A percentile compares a stretch with the other conserved stretches of the same genome.
These are phyloP conservation scores for Eubasilissa splendida DNA, from an alignment of 2,888 invertebrate species.

Conservation along the genomic window DNA sequence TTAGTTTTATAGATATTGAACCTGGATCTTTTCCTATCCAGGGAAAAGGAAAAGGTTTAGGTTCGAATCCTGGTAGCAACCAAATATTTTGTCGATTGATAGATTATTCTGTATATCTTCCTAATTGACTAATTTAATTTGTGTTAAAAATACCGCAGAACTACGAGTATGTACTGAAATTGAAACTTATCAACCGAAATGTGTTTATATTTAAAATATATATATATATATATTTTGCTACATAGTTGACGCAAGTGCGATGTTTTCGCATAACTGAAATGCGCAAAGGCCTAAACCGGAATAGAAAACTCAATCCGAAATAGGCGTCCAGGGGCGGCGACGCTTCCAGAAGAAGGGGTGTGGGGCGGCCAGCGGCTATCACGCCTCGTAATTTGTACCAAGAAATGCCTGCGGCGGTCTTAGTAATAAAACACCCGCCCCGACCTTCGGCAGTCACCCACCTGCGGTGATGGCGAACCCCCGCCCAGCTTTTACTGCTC, in stretches of 20 bases:
- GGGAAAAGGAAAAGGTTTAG: too few relatives aligned
- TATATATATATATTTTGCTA: neutral
- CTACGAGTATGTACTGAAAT: neutral
- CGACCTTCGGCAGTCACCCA: slow-evolving; percentile 50
- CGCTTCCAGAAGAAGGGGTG: slow-evolving; percentile 23
- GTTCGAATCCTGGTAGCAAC: neutral
- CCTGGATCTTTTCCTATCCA: too few relatives aligned
- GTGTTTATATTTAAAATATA: neutral
- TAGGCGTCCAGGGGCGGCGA: neutral
- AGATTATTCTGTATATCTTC: too few relatives aligned
- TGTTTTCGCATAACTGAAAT: neutral
- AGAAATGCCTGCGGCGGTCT: slow-evolving; percentile 50
- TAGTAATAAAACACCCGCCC: slow-evolving; percentile 49
- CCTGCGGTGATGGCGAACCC: slow-evolving; percentile 47
- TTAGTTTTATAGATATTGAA: too few relatives aligned
- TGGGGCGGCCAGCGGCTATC: slow-evolving; percentile 46
- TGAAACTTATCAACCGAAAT: neutral
- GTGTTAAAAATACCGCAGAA: too few relatives aligned
- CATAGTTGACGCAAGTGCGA: neutral
- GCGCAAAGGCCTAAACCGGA: slow-evolving; percentile 5
- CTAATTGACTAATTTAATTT: too few relatives aligned
- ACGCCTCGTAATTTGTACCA: slow-evolving; percentile 54
- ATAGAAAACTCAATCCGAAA: neutral
- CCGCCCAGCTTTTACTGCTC: slow-evolving; percentile 19
- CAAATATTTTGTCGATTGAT: too few relatives aligned